Base-by-base conservation (phyloP, 2,888 invertebrate genomes). In the Acholoe squamosa region DNA sequence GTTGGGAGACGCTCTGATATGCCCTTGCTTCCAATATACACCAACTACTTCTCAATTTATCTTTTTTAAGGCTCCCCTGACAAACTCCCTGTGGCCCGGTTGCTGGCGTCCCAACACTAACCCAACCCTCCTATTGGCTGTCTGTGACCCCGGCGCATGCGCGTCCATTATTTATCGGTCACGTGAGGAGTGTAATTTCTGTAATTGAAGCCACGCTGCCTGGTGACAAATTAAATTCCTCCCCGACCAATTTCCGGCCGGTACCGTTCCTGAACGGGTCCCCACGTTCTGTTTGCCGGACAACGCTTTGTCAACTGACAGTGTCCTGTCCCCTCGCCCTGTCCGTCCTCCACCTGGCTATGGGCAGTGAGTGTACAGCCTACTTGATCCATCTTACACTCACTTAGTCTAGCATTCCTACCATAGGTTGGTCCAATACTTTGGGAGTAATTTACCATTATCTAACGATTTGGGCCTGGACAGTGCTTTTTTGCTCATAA, bases 141-240 rank as follows among this genome's bases (percentile, higher is more conserved):
- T 0, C 71, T 25, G n/a, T 28, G 71, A 28, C 71, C 71, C 25
- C 28, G 19, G 71, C 71, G 71, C 71, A 71, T 71, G 71, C 71
- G 71, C 25, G 71, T 71, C 31, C 5, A 25, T 71, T 22, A 71
- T 71, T 71, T 28, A 71, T n/a, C 28, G 71, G 71, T 28, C 28
- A 3, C 25, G 61, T n/a, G 61, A 61, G 19, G 22, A 61, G 71
- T 31, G 71, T 71, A 71, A n/a, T n/a, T 28, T 71, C 71, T 71
- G 28, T 71, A 71, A 71, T 71, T 25, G 25, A 71, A 28, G 28
- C 71, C 28, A 12, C 5, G 28, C 14, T 28, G 25, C 14, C 71
- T 71, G 25, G 28, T 25, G 71, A n/a, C 71, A 71, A 71, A 71
- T 71, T 71, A 71, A 71, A 71, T 71, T 71, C 71, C 71, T 61